Conservation (phyloP, 1,140 invertebrate genomes). For the Phymastichus coffea region DNA sequence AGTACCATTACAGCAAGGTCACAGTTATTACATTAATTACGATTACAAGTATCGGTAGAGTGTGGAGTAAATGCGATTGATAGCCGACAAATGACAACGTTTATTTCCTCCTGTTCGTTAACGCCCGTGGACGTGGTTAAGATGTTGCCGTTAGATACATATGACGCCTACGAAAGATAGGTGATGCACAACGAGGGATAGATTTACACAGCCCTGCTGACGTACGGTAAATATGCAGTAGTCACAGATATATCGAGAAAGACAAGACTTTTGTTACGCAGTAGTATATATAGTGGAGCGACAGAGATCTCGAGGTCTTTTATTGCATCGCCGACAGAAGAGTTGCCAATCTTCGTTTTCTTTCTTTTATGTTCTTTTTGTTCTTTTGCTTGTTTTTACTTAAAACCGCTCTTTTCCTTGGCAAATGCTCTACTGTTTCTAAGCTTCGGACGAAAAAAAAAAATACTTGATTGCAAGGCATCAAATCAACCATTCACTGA, state of each 20-base stretch:
- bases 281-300: slow-evolving; percentile 1
- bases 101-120: no score
- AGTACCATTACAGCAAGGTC: no score
- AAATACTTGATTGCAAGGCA: slow-evolving; percentile 30
- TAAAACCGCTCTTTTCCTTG: background rate
- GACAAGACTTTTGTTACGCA: background rate
- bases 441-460: slow-evolving; percentile 16
- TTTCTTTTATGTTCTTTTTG: no score
- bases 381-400: background rate
- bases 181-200: slow-evolving; percentile 17
- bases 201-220: slow-evolving; percentile 11
- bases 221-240: slow-evolving; percentile 15
- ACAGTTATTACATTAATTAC: no score
- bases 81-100: no score
- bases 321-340: slow-evolving; percentile 9
- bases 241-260: slow-evolving; percentile 26
- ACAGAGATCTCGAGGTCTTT: slow-evolving; percentile 10
- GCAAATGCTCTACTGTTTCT: slow-evolving; percentile 14
- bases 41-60: no score
- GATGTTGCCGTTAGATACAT: no score
- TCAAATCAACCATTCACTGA: slow-evolving; percentile 19
- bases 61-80: no score
- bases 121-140: no score
- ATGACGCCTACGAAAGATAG: background rate
- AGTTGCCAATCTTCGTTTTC: slow-evolving; percentile 2